Evolutionary conservation across 2,113 vertebrate genomes (phyloP).

Genomic region (Gyps fulvus): DNA sequence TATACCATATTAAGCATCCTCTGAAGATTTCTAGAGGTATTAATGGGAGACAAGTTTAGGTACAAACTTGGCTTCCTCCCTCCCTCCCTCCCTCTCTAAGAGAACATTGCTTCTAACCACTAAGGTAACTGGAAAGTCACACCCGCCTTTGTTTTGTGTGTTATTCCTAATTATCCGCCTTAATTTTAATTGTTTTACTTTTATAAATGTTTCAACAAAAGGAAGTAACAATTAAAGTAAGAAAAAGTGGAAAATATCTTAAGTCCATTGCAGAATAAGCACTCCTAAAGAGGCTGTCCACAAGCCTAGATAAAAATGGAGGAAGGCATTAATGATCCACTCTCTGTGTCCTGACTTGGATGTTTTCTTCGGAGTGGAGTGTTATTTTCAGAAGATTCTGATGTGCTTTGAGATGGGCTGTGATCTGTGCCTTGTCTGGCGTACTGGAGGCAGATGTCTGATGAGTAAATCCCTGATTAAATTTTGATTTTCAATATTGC

Average conservation of each 20-base stretch:
- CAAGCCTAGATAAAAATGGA: neutral
- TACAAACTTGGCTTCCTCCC: neutral
- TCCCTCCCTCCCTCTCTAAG: neutral
- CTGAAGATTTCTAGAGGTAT: neutral
- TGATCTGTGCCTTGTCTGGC: neutral
- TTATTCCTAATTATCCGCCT: neutral
- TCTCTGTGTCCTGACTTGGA: neutral
- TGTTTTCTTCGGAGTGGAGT: neutral
- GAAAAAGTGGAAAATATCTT: neutral
- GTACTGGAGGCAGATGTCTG: neutral
- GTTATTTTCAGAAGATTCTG: neutral
- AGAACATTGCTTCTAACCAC: neutral
- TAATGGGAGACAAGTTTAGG: neutral
- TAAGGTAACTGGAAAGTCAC: neutral
- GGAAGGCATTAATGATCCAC: neutral
- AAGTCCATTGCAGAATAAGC: neutral
- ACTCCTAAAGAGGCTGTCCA: neutral
- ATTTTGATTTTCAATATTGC: neutral
- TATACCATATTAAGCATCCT: neutral
- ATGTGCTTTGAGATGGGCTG: neutral
- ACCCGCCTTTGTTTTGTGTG: neutral
- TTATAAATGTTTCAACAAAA: neutral
- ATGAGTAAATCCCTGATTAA: neutral
- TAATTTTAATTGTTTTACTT: neutral
- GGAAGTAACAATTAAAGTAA: neutral